These are phyloP conservation scores for Parapristionchus giblindavisi DNA, from an alignment of 2,888 invertebrate species.

Conservation along the genomic window DNA sequence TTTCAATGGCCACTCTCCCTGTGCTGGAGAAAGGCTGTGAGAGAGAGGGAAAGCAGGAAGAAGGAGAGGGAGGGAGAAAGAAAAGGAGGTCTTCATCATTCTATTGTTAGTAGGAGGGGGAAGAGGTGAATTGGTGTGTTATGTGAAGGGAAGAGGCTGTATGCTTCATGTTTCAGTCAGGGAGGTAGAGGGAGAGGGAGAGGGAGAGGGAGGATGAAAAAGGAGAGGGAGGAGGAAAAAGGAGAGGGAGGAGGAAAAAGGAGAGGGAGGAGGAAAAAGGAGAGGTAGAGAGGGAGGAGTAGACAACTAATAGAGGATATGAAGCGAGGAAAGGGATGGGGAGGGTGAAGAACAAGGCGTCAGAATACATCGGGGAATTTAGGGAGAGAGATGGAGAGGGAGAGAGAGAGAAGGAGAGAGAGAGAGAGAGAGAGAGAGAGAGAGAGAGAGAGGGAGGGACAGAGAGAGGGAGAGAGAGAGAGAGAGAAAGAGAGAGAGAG, in stretches of 20 bases:
- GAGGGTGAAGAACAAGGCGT: neutral
- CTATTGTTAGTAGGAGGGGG: neutral
- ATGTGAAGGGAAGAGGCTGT: slow-evolving; percentile 12
- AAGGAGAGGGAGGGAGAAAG: neutral
- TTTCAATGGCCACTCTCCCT: no score
- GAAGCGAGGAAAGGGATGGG: neutral
- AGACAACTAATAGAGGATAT: neutral
- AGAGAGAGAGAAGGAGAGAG: neutral
- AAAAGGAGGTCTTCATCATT: neutral
- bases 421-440: neutral
- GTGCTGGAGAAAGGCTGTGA: neutral
- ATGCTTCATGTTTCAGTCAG: slow-evolving; percentile 30
- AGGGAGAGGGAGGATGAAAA: neutral
- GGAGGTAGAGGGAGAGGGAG: slow-evolving; percentile 2
- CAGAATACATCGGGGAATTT: no score
- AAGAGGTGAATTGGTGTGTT: neutral
- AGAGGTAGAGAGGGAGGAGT: no score
- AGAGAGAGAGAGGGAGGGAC: neutral
- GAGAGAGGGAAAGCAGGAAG: neutral
- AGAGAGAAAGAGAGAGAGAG: slow-evolving; percentile 12
- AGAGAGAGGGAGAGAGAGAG: neutral
- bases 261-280: no score
- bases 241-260: neutral
- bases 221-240: neutral
- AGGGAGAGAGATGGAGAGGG: slow-evolving; percentile 8